Evolutionary conservation across 1,140 invertebrate species (phyloP).

Genomic region (Arctopsyche grandis): DNA sequence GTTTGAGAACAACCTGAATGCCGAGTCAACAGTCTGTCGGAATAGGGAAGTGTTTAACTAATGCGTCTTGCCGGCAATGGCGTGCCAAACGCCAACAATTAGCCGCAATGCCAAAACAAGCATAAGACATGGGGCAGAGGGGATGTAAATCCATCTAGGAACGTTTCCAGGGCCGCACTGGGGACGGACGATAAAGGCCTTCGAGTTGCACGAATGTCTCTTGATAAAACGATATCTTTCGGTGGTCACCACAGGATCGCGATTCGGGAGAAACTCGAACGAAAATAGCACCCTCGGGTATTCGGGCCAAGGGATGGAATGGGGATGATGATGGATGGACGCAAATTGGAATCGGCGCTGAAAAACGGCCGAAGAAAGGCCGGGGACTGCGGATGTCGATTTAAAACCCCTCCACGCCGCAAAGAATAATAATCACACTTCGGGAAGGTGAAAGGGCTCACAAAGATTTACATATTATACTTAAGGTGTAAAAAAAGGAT

Average conservation of each 20-base stretch:
- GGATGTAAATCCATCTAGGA: no score
- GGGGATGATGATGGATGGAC: background rate
- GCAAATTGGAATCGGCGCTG: slow-evolving; percentile 10
- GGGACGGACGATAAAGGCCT: no score
- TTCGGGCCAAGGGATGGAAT: background rate
- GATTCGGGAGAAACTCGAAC: background rate
- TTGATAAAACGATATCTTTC: no score
- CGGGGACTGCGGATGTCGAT: background rate
- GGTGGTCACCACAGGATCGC: no score
- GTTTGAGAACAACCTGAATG: no score
- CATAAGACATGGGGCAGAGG: background rate
- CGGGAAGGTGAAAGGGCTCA: no score
- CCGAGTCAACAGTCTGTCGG: no score
- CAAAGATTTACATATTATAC: no score
- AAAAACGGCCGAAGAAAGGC: background rate
- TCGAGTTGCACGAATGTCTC: no score
- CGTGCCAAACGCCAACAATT: background rate
- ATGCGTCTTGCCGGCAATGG: background rate
- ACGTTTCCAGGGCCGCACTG: no score
- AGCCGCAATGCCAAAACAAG: background rate
- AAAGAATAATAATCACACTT: no score
- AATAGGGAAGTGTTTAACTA: background rate
- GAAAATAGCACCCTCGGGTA: slow-evolving; percentile 3
- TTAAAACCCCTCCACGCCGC: background rate
- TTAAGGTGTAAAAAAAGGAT: no score